phyloP scores from a whole-genome alignment of 1,140 invertebrate genomes.

The Sitophilus oryzae region DNA sequence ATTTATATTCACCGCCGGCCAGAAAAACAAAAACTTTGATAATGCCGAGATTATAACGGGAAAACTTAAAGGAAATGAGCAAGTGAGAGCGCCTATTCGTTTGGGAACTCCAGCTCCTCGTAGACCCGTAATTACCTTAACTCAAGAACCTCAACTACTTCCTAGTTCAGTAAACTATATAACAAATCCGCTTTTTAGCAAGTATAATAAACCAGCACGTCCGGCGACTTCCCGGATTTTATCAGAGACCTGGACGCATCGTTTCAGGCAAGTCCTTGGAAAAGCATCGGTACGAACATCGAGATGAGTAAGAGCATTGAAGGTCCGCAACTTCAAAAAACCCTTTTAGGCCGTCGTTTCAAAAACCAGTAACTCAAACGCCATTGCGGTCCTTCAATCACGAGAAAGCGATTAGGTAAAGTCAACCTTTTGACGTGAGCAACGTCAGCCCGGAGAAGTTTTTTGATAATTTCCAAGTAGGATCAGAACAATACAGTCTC shows the following conservation, averaged over 20 bases:
- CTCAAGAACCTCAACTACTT: too few species aligned
- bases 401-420: slow-evolving; percentile 8
- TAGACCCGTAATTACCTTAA: neutral
- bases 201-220: too few species aligned
- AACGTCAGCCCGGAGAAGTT: slow-evolving; percentile 14
- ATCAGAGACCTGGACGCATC: neutral
- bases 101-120: neutral
- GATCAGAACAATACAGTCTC: slow-evolving; percentile 7
- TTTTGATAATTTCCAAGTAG: neutral
- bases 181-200: too few species aligned
- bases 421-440: slow-evolving; percentile 17
- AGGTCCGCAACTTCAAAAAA: neutral
- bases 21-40: slow-evolving; percentile 18
- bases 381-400: too few species aligned
- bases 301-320: neutral
- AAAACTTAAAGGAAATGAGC: slow-evolving; percentile 17
- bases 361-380: too few species aligned
- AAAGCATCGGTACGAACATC: neutral
- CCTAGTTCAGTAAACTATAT: neutral
- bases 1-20: neutral
- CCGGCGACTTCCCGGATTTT: neutral
- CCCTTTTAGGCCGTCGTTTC: too few species aligned
- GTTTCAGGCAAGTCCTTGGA: slow-evolving; percentile 1
- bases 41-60: slow-evolving; percentile 22
- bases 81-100: slow-evolving; percentile 12